Percentiles rank a stretch among this genome's conserved stretches.
These are phyloP conservation scores for Frankliniella fusca DNA, from an alignment of 2,888 invertebrate species.

Conservation along the genomic window DNA sequence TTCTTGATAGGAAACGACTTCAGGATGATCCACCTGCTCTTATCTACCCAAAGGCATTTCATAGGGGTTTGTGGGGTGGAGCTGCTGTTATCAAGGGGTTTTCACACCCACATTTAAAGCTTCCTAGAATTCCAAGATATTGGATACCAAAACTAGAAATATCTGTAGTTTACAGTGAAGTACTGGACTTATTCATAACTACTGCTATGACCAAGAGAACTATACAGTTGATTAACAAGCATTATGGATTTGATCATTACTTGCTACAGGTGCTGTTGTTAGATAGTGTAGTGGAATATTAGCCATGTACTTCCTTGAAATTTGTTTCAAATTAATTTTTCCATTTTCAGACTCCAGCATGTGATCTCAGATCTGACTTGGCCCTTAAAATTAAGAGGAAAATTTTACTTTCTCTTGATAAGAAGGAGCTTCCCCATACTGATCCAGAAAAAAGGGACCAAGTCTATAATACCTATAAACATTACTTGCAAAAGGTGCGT, in stretches of 20 bases:
- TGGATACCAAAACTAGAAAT: constrained; percentile 81
- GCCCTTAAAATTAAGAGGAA: constrained; percentile 81
- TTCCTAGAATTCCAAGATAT: constrained; percentile 71
- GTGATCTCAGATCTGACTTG: constrained; percentile 81
- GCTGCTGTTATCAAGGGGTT: constrained; percentile 90
- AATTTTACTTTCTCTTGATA: constrained; percentile 68
- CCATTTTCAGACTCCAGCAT: constrained; percentile 71
- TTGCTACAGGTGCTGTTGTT: constrained; percentile 64
- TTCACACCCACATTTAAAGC: constrained; percentile 57
- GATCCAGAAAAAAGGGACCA: constrained; percentile 63
- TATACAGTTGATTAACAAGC: constrained; percentile 76
- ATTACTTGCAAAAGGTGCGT: constrained; percentile 76
- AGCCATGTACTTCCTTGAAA: not conserved
- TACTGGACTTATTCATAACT: constrained; percentile 77
- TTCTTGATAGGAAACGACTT: constrained; percentile 54
- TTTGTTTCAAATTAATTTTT: not conserved
- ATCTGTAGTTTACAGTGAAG: constrained; percentile 83
- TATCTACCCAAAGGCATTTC: constrained; percentile 70
- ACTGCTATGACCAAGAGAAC: constrained; percentile 81
- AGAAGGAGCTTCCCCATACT: constrained; percentile 57
- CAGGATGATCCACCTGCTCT: constrained; percentile 75
- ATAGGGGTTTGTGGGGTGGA: constrained; percentile 93
- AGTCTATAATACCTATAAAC: constrained; percentile 71
- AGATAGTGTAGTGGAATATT: not conserved
- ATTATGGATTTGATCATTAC: constrained; percentile 93